These are phyloP conservation scores for Corticium candelabrum DNA, from an alignment of 37 sponge, comb jelly and placozoan genomes.

Conservation along the genomic window DNA sequence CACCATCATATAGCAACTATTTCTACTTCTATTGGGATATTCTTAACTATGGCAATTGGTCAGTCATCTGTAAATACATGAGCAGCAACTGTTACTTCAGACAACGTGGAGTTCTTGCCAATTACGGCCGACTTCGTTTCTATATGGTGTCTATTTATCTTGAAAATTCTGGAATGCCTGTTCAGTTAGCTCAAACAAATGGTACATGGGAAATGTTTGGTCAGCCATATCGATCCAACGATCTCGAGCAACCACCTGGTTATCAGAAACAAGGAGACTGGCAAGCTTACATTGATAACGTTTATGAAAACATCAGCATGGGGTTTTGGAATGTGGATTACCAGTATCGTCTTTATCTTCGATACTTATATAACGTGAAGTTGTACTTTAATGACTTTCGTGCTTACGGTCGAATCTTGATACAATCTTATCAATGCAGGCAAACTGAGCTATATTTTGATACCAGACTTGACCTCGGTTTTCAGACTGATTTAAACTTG, in stretches of 20 bases:
- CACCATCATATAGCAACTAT: neutral
- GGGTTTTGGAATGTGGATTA: neutral
- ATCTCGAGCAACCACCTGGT: neutral
- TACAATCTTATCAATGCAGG: neutral
- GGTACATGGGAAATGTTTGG: neutral
- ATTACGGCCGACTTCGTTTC: neutral
- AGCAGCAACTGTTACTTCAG: neutral
- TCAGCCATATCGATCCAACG: neutral
- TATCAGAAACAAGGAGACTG: neutral
- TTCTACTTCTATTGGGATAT: conserved; percentile 5
- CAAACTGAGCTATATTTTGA: neutral
- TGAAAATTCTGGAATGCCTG: too few relatives aligned
- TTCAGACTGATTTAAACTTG: neutral
- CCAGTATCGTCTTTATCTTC: neutral
- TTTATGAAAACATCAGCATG: neutral
- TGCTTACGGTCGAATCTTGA: neutral
- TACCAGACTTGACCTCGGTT: neutral
- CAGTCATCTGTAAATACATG: neutral
- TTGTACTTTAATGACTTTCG: neutral
- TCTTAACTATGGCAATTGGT: neutral
- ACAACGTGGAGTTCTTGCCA: neutral
- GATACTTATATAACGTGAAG: neutral
- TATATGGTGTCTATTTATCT: neutral
- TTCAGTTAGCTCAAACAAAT: too few relatives aligned
- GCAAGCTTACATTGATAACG: neutral